Base-by-base conservation (phyloP, 1,140 invertebrate species). In the Littorina saxatilis region DNA sequence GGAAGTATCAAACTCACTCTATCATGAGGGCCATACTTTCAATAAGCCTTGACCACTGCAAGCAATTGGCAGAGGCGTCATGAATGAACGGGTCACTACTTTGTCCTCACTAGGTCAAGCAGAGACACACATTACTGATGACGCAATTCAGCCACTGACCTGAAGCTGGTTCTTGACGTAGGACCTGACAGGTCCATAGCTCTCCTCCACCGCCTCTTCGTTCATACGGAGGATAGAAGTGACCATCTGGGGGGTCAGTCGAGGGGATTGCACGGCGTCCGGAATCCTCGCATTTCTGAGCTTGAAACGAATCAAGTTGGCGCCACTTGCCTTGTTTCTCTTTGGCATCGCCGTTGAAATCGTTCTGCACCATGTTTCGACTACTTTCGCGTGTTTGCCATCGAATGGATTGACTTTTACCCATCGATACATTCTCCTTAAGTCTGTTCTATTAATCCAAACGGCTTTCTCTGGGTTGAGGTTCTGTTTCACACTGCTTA, bases 91-190 rank as follows among this genome's bases (percentile, higher is more conserved):
- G n/a, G n/a, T n/a, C n/a, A n/a, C n/a, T n/a, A n/a, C n/a, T n/a
- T n/a, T n/a, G n/a, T n/a, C n/a, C n/a, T n/a, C n/a, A n/a, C n/a
- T n/a, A n/a, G n/a, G n/a, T n/a, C n/a, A n/a, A n/a, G n/a, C n/a
- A n/a, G n/a, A n/a, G n/a, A n/a, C n/a, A n/a, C n/a, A n/a, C n/a
- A n/a, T n/a, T n/a, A n/a, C n/a, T n/a, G n/a, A n/a, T n/a, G n/a
- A n/a, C n/a, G n/a, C n/a, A n/a, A n/a, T n/a, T n/a, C n/a, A n/a
- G n/a, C 15, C 5, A 68, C 66, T 76, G 75, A 83, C 82, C 72
- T 96, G 94, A 55, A 99, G 93, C 88, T 98, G 97, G 94, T 99
- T 99, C 0, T 96, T 96, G 91, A 99, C 98, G 92, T 97, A 98
- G 37, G 79, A 75, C 50, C 86, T 86, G 11, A 91, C 82, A 13